These are phyloP conservation scores for Iselma pallidipennis DNA, from an alignment of 2,888 invertebrate species.

Conservation along the genomic window DNA sequence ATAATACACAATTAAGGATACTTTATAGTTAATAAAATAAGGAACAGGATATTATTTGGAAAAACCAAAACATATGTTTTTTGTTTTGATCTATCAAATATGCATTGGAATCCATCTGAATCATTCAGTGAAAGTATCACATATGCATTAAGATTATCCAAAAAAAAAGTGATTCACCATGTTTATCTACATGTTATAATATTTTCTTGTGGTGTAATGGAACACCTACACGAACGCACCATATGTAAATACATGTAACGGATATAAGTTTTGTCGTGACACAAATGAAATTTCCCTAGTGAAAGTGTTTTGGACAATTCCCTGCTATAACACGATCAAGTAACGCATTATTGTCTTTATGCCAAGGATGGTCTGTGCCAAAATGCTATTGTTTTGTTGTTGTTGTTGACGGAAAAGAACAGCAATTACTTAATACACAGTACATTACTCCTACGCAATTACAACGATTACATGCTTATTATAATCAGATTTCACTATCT, in stretches of 20 bases:
- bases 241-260: background rate
- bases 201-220: background rate
- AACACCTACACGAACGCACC: background rate
- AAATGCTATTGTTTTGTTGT: conserved; percentile 5
- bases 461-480: background rate
- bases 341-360: conserved; percentile 14
- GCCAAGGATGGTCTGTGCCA: conserved; percentile 18
- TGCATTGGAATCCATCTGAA: background rate
- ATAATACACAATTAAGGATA: no score
- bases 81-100: background rate
- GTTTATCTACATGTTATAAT: background rate
- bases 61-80: background rate
- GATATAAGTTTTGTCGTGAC: background rate
- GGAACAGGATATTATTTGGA: background rate
- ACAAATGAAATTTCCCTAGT: conserved; percentile 15
- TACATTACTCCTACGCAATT: background rate
- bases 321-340: conserved; percentile 1
- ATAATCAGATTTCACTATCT: conserved; percentile 2
- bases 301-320: conserved; percentile 15
- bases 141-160: background rate
- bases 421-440: background rate
- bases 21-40: no score
- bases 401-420: background rate
- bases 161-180: background rate
- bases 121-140: background rate